phyloP scores from a whole-genome alignment of 2,113 vertebrate species.

The Fregetta grallaria region DNA sequence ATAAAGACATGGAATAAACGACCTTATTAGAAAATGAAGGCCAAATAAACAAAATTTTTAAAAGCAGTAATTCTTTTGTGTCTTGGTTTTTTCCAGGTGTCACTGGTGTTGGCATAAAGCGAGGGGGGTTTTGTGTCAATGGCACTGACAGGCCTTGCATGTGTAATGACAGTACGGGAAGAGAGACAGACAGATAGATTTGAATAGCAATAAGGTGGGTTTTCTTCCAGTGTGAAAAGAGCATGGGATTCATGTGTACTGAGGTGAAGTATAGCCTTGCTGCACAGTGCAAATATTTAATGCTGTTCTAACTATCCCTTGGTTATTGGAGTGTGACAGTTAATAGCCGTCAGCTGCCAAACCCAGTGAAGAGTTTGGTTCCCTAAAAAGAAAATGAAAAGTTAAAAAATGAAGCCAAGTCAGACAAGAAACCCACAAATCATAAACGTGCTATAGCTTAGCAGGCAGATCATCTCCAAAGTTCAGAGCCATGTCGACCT shows the following conservation, averaged over 20 bases:
- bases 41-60: neutral
- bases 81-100: slow-evolving; percentile 20
- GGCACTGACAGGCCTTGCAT: slow-evolving; percentile 49
- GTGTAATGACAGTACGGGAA: slow-evolving; percentile 35
- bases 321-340: slow-evolving; percentile 66
- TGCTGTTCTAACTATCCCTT: slow-evolving; percentile 58
- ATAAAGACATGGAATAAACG: neutral
- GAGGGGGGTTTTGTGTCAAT: neutral
- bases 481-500: neutral
- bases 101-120: slow-evolving; percentile 17
- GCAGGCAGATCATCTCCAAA: slow-evolving; percentile 38
- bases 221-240: slow-evolving; percentile 49
- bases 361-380: slow-evolving; percentile 14
- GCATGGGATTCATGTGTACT: slow-evolving; percentile 28
- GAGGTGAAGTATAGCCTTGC: slow-evolving; percentile 52
- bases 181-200: slow-evolving; percentile 46
- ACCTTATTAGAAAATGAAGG: neutral
- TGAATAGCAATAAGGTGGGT: slow-evolving; percentile 60
- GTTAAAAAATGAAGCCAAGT: slow-evolving; percentile 65
- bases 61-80: neutral
- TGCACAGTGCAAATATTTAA: slow-evolving; percentile 69
- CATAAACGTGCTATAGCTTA: slow-evolving; percentile 23
- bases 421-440: slow-evolving; percentile 6
- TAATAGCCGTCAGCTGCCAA: slow-evolving; percentile 68
- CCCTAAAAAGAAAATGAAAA: slow-evolving; percentile 54